These are phyloP conservation scores for Bos taurus DNA, from an alignment of 2,113 vertebrate genomes.

Conservation along the genomic window ARS-UCD2.0 NC_037328.1:37840501-37841000, in stretches of 20 bases:
- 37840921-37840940: too few relatives aligned
- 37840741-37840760: neutral
- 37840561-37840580: too few relatives aligned
- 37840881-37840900: neutral
- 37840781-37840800: neutral
- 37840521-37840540: too few relatives aligned
- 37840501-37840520: too few relatives aligned
- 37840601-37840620: too few relatives aligned
- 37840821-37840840: neutral
- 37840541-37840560: too few relatives aligned
- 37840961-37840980: neutral
- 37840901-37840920: neutral
- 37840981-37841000: neutral
- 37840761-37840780: neutral
- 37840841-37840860: neutral
- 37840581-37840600: too few relatives aligned
- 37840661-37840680: neutral
- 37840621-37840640: neutral
- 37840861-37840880: neutral
- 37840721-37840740: neutral
- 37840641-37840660: neutral
- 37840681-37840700: neutral
- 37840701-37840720: neutral
- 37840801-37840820: neutral
- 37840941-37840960: neutral